A percentile compares a stretch with the other conserved stretches of the same genome.
These are phyloP conservation scores for Lepidurus apus DNA, from an alignment of 1,140 invertebrate genomes.

Conservation along the genomic window DNA sequence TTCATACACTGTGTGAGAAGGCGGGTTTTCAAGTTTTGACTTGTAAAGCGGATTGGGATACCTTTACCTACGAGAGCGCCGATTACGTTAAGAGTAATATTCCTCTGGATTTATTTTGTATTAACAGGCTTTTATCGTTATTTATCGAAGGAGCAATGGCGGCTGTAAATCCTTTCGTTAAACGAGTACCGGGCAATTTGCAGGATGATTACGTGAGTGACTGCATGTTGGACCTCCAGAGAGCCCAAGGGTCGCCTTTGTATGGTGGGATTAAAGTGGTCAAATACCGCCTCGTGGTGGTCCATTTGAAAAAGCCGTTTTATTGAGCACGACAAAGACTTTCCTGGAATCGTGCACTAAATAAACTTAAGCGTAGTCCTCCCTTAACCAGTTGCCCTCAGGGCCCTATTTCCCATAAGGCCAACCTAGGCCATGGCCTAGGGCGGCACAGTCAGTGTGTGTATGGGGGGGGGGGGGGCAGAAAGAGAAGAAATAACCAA, in stretches of 20 bases:
- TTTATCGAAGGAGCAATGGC: slow-evolving; percentile 44
- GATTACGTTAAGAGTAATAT: slow-evolving; percentile 41
- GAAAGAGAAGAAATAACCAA: too few species aligned
- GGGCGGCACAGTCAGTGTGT: too few species aligned
- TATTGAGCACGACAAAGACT: neutral
- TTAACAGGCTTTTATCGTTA: slow-evolving; percentile 56
- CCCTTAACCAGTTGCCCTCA: too few species aligned
- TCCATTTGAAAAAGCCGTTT: slow-evolving; percentile 32
- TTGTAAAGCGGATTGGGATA: slow-evolving; percentile 57
- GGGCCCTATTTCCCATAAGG: too few species aligned
- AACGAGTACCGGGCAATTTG: too few species aligned
- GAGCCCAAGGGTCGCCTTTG: slow-evolving; percentile 32
- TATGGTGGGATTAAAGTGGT: slow-evolving; percentile 39
- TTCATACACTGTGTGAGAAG: slow-evolving; percentile 55
- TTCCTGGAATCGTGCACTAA: too few species aligned
- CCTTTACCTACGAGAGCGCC: slow-evolving; percentile 58
- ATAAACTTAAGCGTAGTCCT: too few species aligned
- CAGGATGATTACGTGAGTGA: too few species aligned
- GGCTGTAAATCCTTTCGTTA: neutral
- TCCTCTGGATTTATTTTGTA: slow-evolving; percentile 54
- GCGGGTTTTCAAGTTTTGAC: slow-evolving; percentile 60
- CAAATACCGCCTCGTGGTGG: slow-evolving; percentile 41
- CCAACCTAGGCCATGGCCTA: too few species aligned
- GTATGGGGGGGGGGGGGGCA: too few species aligned
- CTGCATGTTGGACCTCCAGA: too few species aligned